These are phyloP conservation scores for Trachymyrmex septentrionalis DNA, from an alignment of 1,140 invertebrate genomes.

Conservation along the genomic window DNA sequence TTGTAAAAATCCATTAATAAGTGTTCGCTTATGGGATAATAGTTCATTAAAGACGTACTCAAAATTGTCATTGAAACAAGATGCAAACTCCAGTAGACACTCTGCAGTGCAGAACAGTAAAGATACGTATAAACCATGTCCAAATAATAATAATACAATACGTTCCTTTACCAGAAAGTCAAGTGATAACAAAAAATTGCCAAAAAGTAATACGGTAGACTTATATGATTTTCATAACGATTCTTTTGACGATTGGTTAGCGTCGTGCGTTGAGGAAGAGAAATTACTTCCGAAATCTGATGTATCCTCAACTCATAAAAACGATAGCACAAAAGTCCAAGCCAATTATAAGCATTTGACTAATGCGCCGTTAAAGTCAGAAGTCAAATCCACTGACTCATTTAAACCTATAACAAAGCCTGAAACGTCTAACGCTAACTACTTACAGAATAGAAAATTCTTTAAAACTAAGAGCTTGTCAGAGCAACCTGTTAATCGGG, in stretches of 20 bases:
- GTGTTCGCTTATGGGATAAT: background rate
- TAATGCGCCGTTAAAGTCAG: constrained; percentile 10
- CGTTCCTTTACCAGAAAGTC: background rate
- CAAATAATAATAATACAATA: constrained; percentile 47
- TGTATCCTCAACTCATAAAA: background rate
- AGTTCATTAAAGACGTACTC: constrained; percentile 64
- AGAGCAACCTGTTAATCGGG: constrained; percentile 68
- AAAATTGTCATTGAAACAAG: constrained; percentile 29
- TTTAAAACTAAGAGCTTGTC: constrained; percentile 80
- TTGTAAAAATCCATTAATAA: background rate
- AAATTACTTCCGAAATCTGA: constrained; percentile 65
- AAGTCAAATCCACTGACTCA: background rate
- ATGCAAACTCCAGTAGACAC: constrained; percentile 13
- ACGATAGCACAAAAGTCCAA: constrained; percentile 1
- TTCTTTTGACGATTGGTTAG: constrained; percentile 80
- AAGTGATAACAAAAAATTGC: background rate
- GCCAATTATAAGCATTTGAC: constrained; percentile 35
- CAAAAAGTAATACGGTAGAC: constrained; percentile 13
- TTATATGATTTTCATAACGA: constrained; percentile 76
- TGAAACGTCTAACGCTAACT: background rate
- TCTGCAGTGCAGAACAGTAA: constrained; percentile 8
- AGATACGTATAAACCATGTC: background rate
- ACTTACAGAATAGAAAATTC: constrained; percentile 74
- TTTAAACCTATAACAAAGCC: background rate
- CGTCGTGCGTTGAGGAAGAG: constrained; percentile 70